These are phyloP conservation scores for Polymixis lichenea DNA, from an alignment of 2,888 invertebrate species.

Conservation along the genomic window DNA sequence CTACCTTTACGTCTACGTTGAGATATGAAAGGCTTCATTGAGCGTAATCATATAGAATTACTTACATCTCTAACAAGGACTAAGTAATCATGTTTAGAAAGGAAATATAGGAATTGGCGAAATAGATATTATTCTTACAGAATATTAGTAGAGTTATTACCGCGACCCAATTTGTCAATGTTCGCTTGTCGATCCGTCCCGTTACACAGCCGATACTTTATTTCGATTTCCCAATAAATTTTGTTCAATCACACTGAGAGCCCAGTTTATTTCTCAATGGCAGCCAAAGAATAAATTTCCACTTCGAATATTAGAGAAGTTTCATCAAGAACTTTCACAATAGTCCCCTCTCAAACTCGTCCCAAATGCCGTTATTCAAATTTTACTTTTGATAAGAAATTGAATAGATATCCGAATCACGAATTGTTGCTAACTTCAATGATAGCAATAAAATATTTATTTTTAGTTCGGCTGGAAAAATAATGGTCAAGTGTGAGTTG, in stretches of 20 bases:
- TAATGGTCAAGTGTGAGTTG: constrained; percentile 22
- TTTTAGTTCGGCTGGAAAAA: constrained; percentile 41
- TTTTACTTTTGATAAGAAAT: constrained; percentile 86
- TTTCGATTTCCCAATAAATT: constrained; percentile 82
- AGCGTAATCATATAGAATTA: constrained; percentile 40
- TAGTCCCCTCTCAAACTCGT: constrained; percentile 82
- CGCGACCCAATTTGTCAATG: constrained; percentile 75
- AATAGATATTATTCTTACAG: constrained; percentile 43
- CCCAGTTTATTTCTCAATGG: constrained; percentile 82
- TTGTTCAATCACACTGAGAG: constrained; percentile 80
- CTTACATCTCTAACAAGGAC: constrained; percentile 37
- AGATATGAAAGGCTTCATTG: constrained; percentile 35
- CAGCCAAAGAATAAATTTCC: constrained; percentile 85
- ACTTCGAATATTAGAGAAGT: constrained; percentile 86
- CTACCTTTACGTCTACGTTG: constrained; percentile 11
- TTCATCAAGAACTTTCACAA: constrained; percentile 82
- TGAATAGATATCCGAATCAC: constrained; percentile 82
- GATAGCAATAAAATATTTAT: constrained; percentile 75
- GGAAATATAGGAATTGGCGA: constrained; percentile 45
- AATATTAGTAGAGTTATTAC: constrained; percentile 62
- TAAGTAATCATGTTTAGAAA: constrained; percentile 50
- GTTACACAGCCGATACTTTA: constrained; percentile 73
- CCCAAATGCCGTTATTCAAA: constrained; percentile 85
- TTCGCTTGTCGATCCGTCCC: constrained; percentile 72
- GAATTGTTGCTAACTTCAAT: constrained; percentile 79